phyloP scores from a whole-genome alignment of 2,113 vertebrate genomes.

The Syngnathus floridae region DNA sequence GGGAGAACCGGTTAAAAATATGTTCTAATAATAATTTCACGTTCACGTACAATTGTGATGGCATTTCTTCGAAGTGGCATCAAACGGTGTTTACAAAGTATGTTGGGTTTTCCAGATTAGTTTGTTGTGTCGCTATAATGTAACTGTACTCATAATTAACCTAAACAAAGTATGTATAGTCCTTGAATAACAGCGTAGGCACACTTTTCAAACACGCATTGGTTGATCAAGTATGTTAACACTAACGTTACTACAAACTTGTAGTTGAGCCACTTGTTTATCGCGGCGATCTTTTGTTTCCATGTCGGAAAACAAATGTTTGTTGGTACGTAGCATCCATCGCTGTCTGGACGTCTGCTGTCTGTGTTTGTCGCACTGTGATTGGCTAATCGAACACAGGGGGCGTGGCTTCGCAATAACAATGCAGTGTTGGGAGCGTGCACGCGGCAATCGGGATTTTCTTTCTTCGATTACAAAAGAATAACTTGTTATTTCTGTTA shows the following conservation, averaged over 20 bases:
- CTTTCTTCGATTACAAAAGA: not conserved
- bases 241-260: not conserved
- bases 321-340: constrained; percentile 39
- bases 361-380: constrained; percentile 42
- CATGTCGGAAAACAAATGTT: constrained; percentile 8
- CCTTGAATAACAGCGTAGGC: not conserved
- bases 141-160: not conserved
- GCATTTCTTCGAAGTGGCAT: not conserved
- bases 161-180: not conserved
- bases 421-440: constrained; percentile 62
- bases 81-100: not conserved
- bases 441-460: constrained; percentile 70
- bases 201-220: not conserved
- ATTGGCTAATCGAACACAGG: constrained; percentile 19
- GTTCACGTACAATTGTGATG: not conserved
- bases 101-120: not conserved
- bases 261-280: not conserved
- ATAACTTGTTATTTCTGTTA: not conserved
- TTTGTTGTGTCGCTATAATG: no score
- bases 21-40: not conserved
- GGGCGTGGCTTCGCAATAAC: constrained; percentile 61
- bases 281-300: constrained; percentile 9
- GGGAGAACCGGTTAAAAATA: no score
- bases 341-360: constrained; percentile 35
- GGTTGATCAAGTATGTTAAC: not conserved